Base-by-base conservation (phyloP, 30 jellyfish, hydroid and myxozoan species). In the Turritopsis dohrnii region DNA sequence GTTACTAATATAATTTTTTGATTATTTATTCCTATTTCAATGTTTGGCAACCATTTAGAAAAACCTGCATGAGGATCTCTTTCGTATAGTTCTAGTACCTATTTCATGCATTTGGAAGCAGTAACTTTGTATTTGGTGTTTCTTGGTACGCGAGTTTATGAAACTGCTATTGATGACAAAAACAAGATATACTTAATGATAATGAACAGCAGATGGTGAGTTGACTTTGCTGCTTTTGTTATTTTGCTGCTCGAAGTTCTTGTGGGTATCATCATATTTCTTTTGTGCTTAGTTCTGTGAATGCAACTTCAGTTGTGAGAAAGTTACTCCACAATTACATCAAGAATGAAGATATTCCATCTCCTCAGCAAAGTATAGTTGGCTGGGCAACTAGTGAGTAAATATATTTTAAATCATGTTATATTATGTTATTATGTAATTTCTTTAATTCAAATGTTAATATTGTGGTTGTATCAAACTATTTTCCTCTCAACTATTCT, bases 131-230 rank as follows among this genome's bases (percentile, higher is more conserved):
- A 75, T 81, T 74, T 90, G 7, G 66, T 79, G 21, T 71, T 90
- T 74, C 83, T 86, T 69, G 86, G 94, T 52, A 76, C 76, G 8
- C 94, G 84, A 80, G 66, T 89, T 90, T 85, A 52, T 22, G 94
- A 89, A 29, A 18, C 81, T 71, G 74, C 72, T 53, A 84, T 90
- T 29, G 82, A 86, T 17, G 83, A 86, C 18, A 74, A 86, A 7
- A 90, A 95, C 89, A 75, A 80, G 41, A 90, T 90, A 28, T 88
- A 73, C 69, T 72, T 85, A 41, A 66, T 88, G 18, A 52, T 90
- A 0, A 86, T 90, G 95, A 83, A 86, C 71, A 80, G 96, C 41
- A 90, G 85, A 90, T 90, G 97, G 97, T 90, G 28, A 73, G 90
- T 52, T 0, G 24, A n/a, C n/a, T 41, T 41, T 41, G 60, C 13